Evolutionary conservation across 2,797 vertebrate species (phyloP).

Genomic region (Phalloptychus januarius): DNA sequence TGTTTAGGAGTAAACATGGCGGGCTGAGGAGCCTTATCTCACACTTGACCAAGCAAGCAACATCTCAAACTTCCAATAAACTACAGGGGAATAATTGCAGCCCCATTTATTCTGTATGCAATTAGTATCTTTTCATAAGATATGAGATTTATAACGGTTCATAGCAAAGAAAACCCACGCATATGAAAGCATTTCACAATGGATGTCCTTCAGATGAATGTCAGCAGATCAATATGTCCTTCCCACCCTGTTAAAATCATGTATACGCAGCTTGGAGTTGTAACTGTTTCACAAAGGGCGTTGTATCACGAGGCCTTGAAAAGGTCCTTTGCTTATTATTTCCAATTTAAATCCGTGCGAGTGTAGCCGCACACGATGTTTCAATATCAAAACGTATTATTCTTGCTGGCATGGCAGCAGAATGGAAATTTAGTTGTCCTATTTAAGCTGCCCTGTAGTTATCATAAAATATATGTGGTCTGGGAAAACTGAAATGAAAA

Average conservation of each 20-base stretch:
- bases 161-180: slow-evolving; percentile 66
- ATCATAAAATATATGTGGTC: not conserved
- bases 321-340: not conserved
- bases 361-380: not conserved
- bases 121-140: slow-evolving; percentile 73
- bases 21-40: slow-evolving; percentile 32
- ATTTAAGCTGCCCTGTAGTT: not conserved
- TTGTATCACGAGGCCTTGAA: not conserved
- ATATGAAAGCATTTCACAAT: slow-evolving; percentile 43
- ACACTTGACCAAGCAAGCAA: slow-evolving; percentile 54
- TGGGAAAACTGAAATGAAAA: not conserved
- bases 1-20: slow-evolving; percentile 12
- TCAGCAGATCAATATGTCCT: slow-evolving; percentile 58
- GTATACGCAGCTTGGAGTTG: slow-evolving; percentile 35
- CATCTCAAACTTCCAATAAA: slow-evolving; percentile 64
- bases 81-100: slow-evolving; percentile 73
- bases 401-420: not conserved
- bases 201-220: slow-evolving; percentile 60
- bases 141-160: slow-evolving; percentile 64
- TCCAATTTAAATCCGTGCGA: not conserved
- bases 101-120: slow-evolving; percentile 69
- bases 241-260: slow-evolving; percentile 51
- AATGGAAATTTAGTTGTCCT: slow-evolving; percentile 1
- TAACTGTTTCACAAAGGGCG: not conserved
- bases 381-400: not conserved